Percentiles rank a stretch among this genome's conserved stretches.
phyloP scores from a whole-genome alignment of 2,888 invertebrate species.

The Limnephilus auricula region DNA sequence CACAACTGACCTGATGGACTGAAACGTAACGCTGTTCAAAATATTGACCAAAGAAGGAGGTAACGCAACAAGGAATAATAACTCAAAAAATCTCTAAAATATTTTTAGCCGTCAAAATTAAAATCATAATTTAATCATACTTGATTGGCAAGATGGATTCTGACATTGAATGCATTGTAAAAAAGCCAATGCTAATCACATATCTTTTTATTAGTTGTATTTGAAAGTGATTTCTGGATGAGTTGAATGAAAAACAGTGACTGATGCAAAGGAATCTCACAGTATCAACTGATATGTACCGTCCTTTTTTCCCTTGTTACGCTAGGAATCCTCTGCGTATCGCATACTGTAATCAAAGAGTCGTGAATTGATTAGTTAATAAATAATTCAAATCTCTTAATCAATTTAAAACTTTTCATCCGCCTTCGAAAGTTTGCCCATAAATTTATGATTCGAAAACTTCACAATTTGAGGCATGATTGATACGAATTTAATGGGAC shows the following conservation, averaged over 20 bases:
- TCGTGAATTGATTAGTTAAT: constrained; percentile 41
- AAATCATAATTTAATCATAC: no score
- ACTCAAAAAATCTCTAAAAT: no score
- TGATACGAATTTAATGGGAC: constrained; percentile 38
- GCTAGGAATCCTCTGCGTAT: not conserved
- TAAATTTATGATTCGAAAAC: constrained; percentile 41
- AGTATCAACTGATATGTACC: not conserved
- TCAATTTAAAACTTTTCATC: constrained; percentile 35
- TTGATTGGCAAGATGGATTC: no score
- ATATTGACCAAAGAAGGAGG: no score
- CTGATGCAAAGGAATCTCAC: not conserved
- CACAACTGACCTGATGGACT: no score
- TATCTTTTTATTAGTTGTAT: no score
- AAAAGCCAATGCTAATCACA: no score
- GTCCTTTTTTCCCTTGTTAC: not conserved
- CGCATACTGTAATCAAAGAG: constrained; percentile 21
- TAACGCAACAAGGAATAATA: no score
- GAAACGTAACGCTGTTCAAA: no score
- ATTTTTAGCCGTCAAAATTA: no score
- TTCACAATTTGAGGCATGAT: constrained; percentile 28
- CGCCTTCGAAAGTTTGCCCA: constrained; percentile 29
- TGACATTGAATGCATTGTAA: no score
- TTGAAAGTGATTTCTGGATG: no score
- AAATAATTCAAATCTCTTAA: constrained; percentile 46
- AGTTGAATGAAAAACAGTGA: not conserved